These are phyloP conservation scores for Calosoma granatense DNA, from an alignment of 1,140 invertebrate genomes.

Conservation along the genomic window DNA sequence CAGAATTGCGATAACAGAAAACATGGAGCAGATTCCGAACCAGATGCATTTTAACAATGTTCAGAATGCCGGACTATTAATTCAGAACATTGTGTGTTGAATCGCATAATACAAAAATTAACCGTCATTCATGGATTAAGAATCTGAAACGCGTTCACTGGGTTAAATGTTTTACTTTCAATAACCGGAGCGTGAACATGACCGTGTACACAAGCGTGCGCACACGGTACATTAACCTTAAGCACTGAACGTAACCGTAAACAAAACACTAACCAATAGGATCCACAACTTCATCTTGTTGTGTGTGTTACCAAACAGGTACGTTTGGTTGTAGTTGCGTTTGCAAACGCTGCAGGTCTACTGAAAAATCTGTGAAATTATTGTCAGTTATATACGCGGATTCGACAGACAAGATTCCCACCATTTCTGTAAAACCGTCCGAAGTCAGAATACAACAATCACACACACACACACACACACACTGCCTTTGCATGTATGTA, in stretches of 20 bases:
- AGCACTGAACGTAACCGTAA: neutral
- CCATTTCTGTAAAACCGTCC: no score
- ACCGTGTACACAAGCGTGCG: neutral
- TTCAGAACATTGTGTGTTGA: constrained; percentile 6
- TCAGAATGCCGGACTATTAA: no score
- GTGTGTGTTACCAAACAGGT: constrained; percentile 11
- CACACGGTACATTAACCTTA: neutral
- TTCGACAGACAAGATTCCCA: no score
- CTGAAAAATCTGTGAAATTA: no score
- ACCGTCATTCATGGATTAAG: neutral
- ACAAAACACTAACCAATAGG: constrained; percentile 29
- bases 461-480: no score
- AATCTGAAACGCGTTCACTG: neutral
- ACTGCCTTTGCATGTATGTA: no score
- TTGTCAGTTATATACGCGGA: no score
- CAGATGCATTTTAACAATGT: no score
- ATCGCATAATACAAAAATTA: constrained; percentile 15
- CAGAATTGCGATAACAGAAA: no score
- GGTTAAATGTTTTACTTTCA: constrained; percentile 9
- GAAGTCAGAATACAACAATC: no score
- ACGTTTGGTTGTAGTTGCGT: constrained; percentile 17
- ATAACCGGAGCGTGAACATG: constrained; percentile 10
- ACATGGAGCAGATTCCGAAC: no score
- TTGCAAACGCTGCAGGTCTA: constrained; percentile 27
- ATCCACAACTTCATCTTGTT: constrained; percentile 29